phyloP scores from a whole-genome alignment of 1,140 invertebrate genomes.

The Coptotermes formosanus region DNA sequence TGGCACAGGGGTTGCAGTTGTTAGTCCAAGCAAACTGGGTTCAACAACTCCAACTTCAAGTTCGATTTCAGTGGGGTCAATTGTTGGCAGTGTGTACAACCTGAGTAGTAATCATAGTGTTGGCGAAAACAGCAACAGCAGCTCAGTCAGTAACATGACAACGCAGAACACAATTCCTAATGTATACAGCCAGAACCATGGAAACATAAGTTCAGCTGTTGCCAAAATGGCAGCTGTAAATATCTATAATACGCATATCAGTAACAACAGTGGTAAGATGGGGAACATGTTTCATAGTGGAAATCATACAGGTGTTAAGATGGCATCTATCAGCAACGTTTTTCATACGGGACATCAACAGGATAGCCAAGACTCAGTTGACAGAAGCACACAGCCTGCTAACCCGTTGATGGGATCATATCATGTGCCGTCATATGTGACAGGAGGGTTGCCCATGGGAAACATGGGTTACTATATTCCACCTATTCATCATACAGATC shows the following conservation, averaged over 20 bases:
- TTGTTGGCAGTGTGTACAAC: conserved; percentile 15
- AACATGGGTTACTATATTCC: conserved; percentile 33
- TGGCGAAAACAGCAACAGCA: conserved; percentile 25
- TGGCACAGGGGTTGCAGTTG: not conserved
- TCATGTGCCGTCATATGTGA: conserved; percentile 30
- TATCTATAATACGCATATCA: conserved; percentile 21
- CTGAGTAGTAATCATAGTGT: conserved; percentile 24
- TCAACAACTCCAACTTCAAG: not conserved
- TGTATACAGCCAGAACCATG: not conserved
- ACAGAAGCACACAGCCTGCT: not conserved
- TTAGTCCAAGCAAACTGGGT: not conserved
- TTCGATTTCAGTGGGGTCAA: not conserved
- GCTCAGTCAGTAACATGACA: not conserved
- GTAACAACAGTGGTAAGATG: conserved; percentile 19
- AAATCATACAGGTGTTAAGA: not conserved
- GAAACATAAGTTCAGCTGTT: conserved; percentile 15
- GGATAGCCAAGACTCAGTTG: conserved; percentile 6
- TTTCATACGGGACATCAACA: conserved; percentile 29
- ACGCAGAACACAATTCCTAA: not conserved
- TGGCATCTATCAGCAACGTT: conserved; percentile 24
- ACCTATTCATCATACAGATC: conserved; percentile 32
- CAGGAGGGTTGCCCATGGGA: conserved; percentile 32
- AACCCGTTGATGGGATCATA: conserved; percentile 28
- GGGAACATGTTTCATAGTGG: conserved; percentile 20
- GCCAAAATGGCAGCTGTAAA: conserved; percentile 21